Percentiles rank a stretch among this genome's conserved stretches.
phyloP scores from a whole-genome alignment of 2,797 vertebrate genomes.

The Echeneis naucrates region DNA sequence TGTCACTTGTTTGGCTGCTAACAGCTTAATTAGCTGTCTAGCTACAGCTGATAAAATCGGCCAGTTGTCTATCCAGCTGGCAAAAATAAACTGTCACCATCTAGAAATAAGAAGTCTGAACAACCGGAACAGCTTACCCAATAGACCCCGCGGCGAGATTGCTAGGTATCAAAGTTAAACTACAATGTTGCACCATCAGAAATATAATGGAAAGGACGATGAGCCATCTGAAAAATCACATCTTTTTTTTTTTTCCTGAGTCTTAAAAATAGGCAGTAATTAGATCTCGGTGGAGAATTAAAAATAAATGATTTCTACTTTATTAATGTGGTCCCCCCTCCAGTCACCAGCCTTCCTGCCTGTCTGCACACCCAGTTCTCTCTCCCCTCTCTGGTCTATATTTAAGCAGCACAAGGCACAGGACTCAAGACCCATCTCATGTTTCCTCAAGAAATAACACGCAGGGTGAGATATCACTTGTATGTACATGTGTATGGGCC shows the following conservation, averaged over 20 bases:
- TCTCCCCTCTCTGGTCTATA: slow-evolving; percentile 73
- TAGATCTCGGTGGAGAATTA: slow-evolving; percentile 88
- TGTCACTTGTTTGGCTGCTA: too few relatives aligned
- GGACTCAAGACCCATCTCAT: slow-evolving; percentile 60
- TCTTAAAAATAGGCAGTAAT: slow-evolving; percentile 89
- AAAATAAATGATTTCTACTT: slow-evolving; percentile 91
- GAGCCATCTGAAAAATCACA: slow-evolving; percentile 75
- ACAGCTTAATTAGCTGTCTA: too few relatives aligned
- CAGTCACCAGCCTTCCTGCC: slow-evolving; percentile 75
- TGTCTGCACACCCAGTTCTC: slow-evolving; percentile 56
- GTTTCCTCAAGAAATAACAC: slow-evolving; percentile 75
- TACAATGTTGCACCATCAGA: slow-evolving; percentile 11
- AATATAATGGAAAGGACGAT: slow-evolving; percentile 32
- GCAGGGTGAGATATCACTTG: slow-evolving; percentile 35
- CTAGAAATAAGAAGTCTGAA: too few relatives aligned
- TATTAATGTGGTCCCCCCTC: slow-evolving; percentile 83
- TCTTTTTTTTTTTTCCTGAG: slow-evolving; percentile 56
- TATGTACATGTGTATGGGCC: slow-evolving; percentile 22
- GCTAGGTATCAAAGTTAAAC: slow-evolving; percentile 29
- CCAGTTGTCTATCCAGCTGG: too few relatives aligned
- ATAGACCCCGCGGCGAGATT: neutral
- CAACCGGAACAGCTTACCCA: neutral
- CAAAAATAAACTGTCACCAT: too few relatives aligned
- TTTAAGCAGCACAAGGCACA: slow-evolving; percentile 71
- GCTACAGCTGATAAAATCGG: too few relatives aligned